Evolutionary conservation across 2,888 invertebrate genomes (phyloP), one percentile per base, ranked within the genome.

Genomic region (Tetragonula carbonaria): DNA sequence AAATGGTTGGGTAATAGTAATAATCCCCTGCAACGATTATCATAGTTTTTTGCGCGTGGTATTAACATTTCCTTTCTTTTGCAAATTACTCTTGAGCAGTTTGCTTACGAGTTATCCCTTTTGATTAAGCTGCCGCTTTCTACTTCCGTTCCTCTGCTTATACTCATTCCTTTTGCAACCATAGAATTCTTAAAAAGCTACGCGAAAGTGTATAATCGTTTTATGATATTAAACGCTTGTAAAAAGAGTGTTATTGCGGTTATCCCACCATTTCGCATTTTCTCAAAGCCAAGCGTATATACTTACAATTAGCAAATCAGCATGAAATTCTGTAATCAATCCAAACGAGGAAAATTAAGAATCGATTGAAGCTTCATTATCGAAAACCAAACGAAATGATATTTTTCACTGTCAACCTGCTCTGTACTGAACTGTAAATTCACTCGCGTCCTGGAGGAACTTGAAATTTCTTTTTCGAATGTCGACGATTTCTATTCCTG

Each of bases 41-140:
- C n/a, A n/a, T 4, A n/a, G n/a, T 14, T 14, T 14, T 14, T 59
- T 59, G 57, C n/a, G 14, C 14, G n/a, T n/a, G 5, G 5, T 59
- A 59, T 59, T 59, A 59, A 59, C 57, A 59, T 59, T n/a, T 59
- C n/a, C n/a, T 2, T 59, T n/a, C 14, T 13, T 59, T 59, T 14
- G 13, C 23, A 59, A 59, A 59, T 45, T 45, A 45, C 45, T 45
- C 8, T 45, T 45, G 45, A 45, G 45, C 45, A 45, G 45, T 45
- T 16, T 23, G 16, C 33, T 63, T 13, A 28, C 28, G 28, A 33
- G 23, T 45, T 11, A 45, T 59, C 57, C 57, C n/a, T n/a, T 59
- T 59, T 59, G 57, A 59, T 59, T 59, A 59, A 59, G 23, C 23
- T 59, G 57, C 57, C 23, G 57, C n/a, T n/a, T 59, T n/a, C 57